These are phyloP conservation scores for Danio tinwini DNA, from an alignment of 2,797 vertebrate genomes.

Conservation along the genomic window DNA sequence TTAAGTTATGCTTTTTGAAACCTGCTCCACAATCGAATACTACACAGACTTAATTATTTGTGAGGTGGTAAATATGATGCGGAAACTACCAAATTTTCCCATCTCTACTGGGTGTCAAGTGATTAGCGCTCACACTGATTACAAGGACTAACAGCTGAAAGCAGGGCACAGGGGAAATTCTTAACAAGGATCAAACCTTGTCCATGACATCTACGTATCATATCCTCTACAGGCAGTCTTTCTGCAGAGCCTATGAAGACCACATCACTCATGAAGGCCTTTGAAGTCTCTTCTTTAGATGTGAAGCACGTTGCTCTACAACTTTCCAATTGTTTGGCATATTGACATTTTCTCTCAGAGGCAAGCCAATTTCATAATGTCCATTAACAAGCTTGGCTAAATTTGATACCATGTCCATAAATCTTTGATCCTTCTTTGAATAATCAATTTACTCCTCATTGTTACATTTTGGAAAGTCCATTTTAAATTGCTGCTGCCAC, in stretches of 20 bases:
- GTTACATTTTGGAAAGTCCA: constrained; percentile 17
- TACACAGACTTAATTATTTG: too few species aligned
- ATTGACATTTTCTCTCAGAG: too few species aligned
- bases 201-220: neutral
- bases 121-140: too few species aligned
- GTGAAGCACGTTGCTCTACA: constrained; percentile 19
- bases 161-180: too few species aligned
- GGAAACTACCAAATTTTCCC: too few species aligned
- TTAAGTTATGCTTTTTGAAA: too few species aligned
- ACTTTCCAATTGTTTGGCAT: constrained; percentile 39
- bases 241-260: constrained; percentile 29
- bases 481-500: constrained; percentile 35
- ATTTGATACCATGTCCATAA: constrained; percentile 20
- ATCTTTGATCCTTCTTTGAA: constrained; percentile 6
- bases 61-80: too few species aligned
- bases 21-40: too few species aligned
- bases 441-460: constrained; percentile 14
- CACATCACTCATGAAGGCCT: neutral
- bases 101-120: too few species aligned
- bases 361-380: too few species aligned
- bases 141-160: too few species aligned
- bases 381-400: constrained; percentile 7
- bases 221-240: neutral
- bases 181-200: too few species aligned
- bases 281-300: neutral